phyloP scores from a whole-genome alignment of 2,797 vertebrate species.

The Oreochromis mossambicus region DNA sequence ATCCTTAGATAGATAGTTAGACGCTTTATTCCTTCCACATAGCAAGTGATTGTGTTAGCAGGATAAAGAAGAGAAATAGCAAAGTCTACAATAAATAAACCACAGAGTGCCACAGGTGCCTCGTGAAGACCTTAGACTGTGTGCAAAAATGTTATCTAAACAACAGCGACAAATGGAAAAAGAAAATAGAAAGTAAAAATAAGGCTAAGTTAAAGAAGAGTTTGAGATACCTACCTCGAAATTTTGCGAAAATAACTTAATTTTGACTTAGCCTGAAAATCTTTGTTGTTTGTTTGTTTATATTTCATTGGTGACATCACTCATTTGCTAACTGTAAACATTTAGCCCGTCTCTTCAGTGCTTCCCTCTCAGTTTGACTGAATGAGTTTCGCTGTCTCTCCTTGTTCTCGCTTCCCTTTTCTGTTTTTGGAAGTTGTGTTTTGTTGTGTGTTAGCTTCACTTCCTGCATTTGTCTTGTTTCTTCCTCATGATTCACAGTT shows the following conservation, averaged over 20 bases:
- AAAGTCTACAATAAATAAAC: not conserved
- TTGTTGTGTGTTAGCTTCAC: not conserved
- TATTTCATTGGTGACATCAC: not conserved
- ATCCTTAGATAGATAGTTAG: not conserved
- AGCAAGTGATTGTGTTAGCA: not conserved
- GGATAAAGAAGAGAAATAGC: not conserved
- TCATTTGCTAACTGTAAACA: not conserved
- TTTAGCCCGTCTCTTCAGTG: not conserved
- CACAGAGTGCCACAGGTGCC: not conserved
- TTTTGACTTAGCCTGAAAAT: not conserved
- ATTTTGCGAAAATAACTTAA: not conserved
- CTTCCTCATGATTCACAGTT: not conserved
- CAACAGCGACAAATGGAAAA: not conserved
- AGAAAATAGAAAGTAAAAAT: not conserved
- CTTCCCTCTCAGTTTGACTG: not conserved
- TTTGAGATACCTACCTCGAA: not conserved
- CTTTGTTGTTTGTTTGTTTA: not conserved
- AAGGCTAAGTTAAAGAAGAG: not conserved
- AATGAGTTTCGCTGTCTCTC: not conserved
- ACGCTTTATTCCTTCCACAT: not conserved
- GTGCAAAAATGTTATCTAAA: not conserved
- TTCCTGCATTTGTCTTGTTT: not conserved
- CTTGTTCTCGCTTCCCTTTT: not conserved
- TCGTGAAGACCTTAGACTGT: not conserved
- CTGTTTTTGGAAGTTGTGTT: not conserved